phyloP scores from a whole-genome alignment of 2,888 invertebrate species.

The Parasteatoda lunata region DNA sequence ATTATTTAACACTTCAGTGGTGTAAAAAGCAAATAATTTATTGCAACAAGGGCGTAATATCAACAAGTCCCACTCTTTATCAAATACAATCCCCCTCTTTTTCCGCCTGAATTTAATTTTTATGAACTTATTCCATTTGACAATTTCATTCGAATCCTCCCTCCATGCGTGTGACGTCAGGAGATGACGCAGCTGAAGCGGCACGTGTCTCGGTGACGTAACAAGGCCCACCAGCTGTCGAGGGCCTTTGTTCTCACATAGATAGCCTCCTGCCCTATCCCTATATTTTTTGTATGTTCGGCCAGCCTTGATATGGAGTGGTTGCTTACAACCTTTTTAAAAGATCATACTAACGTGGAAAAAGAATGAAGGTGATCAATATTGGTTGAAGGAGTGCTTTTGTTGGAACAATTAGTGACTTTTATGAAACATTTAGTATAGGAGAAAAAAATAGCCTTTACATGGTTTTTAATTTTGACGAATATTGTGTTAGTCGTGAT shows the following conservation, averaged over 20 bases:
- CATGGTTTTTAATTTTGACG: too few relatives aligned
- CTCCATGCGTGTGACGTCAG: conserved; percentile 32
- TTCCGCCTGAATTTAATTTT: neutral
- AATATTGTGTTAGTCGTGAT: too few relatives aligned
- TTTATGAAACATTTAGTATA: too few relatives aligned
- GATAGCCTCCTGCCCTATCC: conserved; percentile 25
- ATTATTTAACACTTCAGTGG: too few relatives aligned
- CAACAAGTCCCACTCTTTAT: neutral
- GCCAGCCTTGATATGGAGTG: conserved; percentile 1
- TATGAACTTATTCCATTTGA: conserved; percentile 5
- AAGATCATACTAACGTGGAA: neutral
- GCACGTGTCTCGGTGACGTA: conserved; percentile 65
- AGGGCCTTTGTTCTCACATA: conserved; percentile 55
- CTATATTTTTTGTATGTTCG: neutral
- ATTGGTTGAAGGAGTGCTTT: too few relatives aligned
- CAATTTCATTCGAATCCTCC: conserved; percentile 7
- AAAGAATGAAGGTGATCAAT: too few relatives aligned
- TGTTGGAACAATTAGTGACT: too few relatives aligned
- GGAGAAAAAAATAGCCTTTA: too few relatives aligned
- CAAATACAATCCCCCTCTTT: neutral
- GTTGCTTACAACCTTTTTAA: conserved; percentile 24
- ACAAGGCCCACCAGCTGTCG: conserved; percentile 66
- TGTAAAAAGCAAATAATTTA: too few relatives aligned
- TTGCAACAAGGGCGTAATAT: too few relatives aligned
- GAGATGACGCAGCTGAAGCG: conserved; percentile 63